These are phyloP conservation scores for Drosophila lini DNA, from an alignment of 1,140 invertebrate genomes.

Conservation along the genomic window DNA sequence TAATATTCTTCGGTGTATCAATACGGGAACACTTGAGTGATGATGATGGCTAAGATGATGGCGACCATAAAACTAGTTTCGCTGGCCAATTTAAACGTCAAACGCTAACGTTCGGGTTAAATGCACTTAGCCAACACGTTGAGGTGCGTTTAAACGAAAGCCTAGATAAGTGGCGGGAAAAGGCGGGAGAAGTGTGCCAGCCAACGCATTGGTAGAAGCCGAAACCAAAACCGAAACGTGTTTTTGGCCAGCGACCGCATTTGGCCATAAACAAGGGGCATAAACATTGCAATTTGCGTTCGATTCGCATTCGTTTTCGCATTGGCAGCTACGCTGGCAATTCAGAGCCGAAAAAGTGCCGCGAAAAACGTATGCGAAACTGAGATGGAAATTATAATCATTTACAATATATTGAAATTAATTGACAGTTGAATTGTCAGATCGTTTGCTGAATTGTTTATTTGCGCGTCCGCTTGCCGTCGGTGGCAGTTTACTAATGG, in stretches of 20 bases:
- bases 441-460: conserved; percentile 81
- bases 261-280: conserved; percentile 77
- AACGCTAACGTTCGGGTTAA: conserved; percentile 78
- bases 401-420: conserved; percentile 84
- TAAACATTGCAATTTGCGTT: conserved; percentile 81
- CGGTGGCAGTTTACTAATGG: conserved; percentile 81
- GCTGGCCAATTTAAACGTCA: conserved; percentile 76
- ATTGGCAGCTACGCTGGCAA: conserved; percentile 16
- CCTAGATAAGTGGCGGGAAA: conserved; percentile 57
- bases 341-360: conserved; percentile 38
- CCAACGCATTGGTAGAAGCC: conserved; percentile 52
- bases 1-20: neutral
- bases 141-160: conserved; percentile 79
- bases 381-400: conserved; percentile 72
- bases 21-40: conserved; percentile 31
- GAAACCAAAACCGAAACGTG: conserved; percentile 40
- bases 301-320: conserved; percentile 47
- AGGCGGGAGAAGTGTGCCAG: conserved; percentile 56
- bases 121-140: conserved; percentile 81
- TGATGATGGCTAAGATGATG: conserved; percentile 47
- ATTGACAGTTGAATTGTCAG: conserved; percentile 82
- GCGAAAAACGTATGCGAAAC: conserved; percentile 29
- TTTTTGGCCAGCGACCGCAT: conserved; percentile 62
- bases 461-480: conserved; percentile 39
- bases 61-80: conserved; percentile 61